Evolutionary conservation across 2,797 vertebrate genomes (phyloP).

Genomic region (Muraenolepis orangiensis): DNA sequence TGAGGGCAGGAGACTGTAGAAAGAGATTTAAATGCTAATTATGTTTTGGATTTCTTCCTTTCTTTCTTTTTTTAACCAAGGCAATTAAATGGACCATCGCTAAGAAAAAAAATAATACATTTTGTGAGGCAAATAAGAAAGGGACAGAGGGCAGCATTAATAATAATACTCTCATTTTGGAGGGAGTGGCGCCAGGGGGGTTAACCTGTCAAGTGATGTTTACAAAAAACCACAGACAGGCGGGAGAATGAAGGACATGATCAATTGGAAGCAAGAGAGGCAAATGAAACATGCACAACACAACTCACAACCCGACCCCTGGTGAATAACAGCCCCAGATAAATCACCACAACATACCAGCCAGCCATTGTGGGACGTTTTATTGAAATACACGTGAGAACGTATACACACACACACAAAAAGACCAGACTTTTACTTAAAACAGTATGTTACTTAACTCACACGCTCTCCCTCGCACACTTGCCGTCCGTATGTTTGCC

Average conservation of each 20-base stretch:
- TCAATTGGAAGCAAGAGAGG: conserved; percentile 11
- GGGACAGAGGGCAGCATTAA: conserved; percentile 42
- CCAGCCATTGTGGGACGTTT: conserved; percentile 29
- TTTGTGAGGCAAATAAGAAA: conserved; percentile 62
- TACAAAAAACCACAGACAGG: conserved; percentile 51
- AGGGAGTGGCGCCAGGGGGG: conserved; percentile 18
- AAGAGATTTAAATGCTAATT: conserved; percentile 81
- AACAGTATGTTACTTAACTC: conserved; percentile 53
- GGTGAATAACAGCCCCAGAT: no score
- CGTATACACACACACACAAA: conserved; percentile 73
- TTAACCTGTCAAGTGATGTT: conserved; percentile 58
- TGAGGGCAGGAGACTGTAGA: conserved; percentile 57
- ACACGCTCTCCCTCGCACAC: conserved; percentile 33
- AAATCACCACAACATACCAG: not conserved
- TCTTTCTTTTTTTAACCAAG: conserved; percentile 54
- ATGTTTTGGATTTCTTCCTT: conserved; percentile 37
- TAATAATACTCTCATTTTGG: conserved; percentile 58
- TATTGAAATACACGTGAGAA: conserved; percentile 29
- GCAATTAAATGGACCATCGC: conserved; percentile 68
- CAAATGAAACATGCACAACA: conserved; percentile 28
- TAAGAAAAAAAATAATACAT: conserved; percentile 60
- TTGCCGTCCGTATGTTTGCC: conserved; percentile 49
- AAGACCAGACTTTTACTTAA: conserved; percentile 12
- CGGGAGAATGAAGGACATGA: conserved; percentile 19
- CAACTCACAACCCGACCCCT: no score